A percentile compares a stretch with the other conserved stretches of the same genome.
Evolutionary conservation across 2,113 vertebrate species (phyloP).

Genomic region (Anoura caudifer): DNA sequence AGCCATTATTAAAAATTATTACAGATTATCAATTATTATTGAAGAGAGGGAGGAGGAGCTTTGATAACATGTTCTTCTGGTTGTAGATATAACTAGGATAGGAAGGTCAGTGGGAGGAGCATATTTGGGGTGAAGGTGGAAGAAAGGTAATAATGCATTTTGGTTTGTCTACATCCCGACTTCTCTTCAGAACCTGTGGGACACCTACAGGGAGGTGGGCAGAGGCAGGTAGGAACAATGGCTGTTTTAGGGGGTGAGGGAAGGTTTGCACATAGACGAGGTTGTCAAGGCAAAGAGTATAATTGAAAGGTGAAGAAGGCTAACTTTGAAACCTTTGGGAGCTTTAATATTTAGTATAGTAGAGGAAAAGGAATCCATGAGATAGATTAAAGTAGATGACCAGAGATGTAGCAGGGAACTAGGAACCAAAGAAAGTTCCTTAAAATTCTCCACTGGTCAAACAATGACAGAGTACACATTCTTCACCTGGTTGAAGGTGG

Average conservation of each 20-base stretch:
- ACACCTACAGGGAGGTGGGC: neutral
- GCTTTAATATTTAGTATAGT: neutral
- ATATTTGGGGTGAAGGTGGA: neutral
- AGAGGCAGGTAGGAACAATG: neutral
- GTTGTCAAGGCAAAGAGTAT: neutral
- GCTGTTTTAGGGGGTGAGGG: neutral
- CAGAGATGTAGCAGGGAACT: neutral
- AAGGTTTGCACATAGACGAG: neutral
- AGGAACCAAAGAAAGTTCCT: neutral
- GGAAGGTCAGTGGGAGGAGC: neutral
- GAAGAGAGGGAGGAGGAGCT: neutral
- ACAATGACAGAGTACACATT: neutral
- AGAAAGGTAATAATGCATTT: neutral
- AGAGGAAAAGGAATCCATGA: neutral
- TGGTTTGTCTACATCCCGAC: neutral
- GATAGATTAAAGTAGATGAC: neutral
- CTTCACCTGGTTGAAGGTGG: neutral
- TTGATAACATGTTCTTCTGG: neutral
- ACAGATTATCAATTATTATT: neutral
- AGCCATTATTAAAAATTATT: neutral
- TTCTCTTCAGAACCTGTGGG: neutral
- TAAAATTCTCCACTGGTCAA: neutral
- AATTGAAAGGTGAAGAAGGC: neutral
- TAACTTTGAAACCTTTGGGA: neutral
- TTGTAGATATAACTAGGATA: neutral